A percentile compares a stretch with the other conserved stretches of the same genome.
These are phyloP conservation scores for Columba guinea DNA, from an alignment of 2,797 vertebrate genomes.

Conservation along the genomic window DNA sequence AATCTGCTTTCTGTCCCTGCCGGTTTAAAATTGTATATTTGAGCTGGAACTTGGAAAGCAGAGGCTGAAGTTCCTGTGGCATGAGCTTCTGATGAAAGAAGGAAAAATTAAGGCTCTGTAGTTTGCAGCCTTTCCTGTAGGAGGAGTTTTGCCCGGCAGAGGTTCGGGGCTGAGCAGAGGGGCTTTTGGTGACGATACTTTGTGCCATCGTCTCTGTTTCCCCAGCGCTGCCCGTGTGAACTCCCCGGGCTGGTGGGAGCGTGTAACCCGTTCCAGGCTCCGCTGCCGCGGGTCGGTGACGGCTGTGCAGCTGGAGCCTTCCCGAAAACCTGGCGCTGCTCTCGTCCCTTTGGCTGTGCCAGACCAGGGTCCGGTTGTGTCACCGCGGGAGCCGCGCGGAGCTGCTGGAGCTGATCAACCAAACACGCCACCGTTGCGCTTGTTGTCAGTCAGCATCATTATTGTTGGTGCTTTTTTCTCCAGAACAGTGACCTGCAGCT, in stretches of 20 bases:
- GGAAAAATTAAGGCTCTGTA: neutral
- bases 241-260: neutral
- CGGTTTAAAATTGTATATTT: neutral
- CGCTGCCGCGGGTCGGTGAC: fast-evolving
- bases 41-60: neutral
- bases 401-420: neutral
- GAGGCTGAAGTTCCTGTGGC: neutral
- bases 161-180: neutral
- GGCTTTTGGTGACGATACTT: neutral
- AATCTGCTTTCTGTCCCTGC: neutral
- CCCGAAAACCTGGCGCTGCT: neutral
- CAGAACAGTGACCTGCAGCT: neutral
- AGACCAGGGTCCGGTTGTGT: fast-evolving
- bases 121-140: fast-evolving
- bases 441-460: neutral
- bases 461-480: neutral
- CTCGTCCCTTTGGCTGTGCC: neutral
- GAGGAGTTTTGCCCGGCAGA: neutral
- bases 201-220: neutral
- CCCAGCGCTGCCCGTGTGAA: neutral
- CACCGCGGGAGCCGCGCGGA: fast-evolving
- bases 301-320: too few relatives aligned
- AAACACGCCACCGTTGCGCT: neutral
- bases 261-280: neutral
- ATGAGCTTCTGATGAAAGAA: neutral